Evolutionary conservation across 2,797 vertebrate species (phyloP), one percentile per base, ranked within the genome.

Genomic region (Pelobates cultripes): DNA sequence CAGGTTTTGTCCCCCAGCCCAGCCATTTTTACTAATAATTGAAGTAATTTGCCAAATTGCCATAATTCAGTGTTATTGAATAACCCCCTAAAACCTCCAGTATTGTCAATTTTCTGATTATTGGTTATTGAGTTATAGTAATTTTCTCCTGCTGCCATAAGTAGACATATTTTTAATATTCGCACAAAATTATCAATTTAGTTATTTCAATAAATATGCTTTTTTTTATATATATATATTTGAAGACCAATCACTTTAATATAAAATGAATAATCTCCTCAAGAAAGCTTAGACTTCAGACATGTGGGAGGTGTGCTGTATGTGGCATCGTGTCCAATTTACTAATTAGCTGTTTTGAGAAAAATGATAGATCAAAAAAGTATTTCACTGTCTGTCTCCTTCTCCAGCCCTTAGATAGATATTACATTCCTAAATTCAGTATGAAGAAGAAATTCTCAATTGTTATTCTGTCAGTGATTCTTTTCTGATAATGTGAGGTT

Each of bases 401-500:
- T 4, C 68, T 45, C 51, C 67, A 68, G 67, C 57, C 66, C 40
- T 61, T 61, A 43, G 74, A 61, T 69, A 57, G 72, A 74, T 80
- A 80, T 73, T 80, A 70, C 73, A 67, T 80, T 60, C 28, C 63
- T 64, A 43, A 51, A 66, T 61, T 74, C 64, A 10, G 73, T 55
- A 75, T 75, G 72, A 80, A 73, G 44, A 47, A 80, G 70, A 80
- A 80, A 45, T 80, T 43, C 47, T 8, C 64, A 80, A 61, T 75
- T 75, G 79, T 70, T 70, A 61, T 69, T 75, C 64, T 75, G 53
- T 74, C 79, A 69, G 43, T 41, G 72, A 28, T 73, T 74, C 72
- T 80, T 42, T 64, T 45, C 61, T 75, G 72, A 80, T 80, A 80
- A 75, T 69, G 66, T 55, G 42, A 75, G 71, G 67, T 73, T 80